phyloP scores from a whole-genome alignment of 2,797 vertebrate species.

The Sebastes oblongus region DNA sequence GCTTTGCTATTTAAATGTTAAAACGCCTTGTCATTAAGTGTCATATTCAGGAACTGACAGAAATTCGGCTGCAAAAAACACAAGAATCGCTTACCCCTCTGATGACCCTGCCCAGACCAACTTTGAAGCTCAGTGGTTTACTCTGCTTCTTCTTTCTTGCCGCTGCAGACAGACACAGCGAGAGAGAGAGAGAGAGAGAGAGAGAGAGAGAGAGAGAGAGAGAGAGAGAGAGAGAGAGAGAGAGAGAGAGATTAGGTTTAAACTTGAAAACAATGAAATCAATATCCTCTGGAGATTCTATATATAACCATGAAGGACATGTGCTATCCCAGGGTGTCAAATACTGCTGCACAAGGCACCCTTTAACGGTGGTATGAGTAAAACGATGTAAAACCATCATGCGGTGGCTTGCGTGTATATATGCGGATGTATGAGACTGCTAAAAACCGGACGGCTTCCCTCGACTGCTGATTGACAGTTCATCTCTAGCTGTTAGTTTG shows the following conservation, averaged over 20 bases:
- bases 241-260: constrained; percentile 21
- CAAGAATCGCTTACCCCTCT: constrained; percentile 85
- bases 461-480: too few species aligned
- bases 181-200: too few species aligned
- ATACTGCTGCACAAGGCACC: too few species aligned
- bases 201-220: not conserved
- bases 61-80: not conserved
- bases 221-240: not conserved
- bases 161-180: constrained; percentile 77
- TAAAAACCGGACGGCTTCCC: too few species aligned
- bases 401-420: too few species aligned
- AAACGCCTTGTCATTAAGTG: too few species aligned
- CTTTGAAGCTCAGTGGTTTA: constrained; percentile 95
- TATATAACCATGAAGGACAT: not conserved
- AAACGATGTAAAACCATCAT: too few species aligned
- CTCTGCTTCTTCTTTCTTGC: constrained; percentile 94
- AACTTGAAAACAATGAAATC: not conserved
- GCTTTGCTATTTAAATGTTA: rapidly evolving
- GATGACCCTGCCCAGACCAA: constrained; percentile 93
- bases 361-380: too few species aligned
- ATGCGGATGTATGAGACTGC: too few species aligned
- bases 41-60: not conserved
- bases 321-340: too few species aligned
- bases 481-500: too few species aligned
- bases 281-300: not conserved